Evolutionary conservation across 2,888 invertebrate species (phyloP).

Genomic region (Archips crataeganus): DNA sequence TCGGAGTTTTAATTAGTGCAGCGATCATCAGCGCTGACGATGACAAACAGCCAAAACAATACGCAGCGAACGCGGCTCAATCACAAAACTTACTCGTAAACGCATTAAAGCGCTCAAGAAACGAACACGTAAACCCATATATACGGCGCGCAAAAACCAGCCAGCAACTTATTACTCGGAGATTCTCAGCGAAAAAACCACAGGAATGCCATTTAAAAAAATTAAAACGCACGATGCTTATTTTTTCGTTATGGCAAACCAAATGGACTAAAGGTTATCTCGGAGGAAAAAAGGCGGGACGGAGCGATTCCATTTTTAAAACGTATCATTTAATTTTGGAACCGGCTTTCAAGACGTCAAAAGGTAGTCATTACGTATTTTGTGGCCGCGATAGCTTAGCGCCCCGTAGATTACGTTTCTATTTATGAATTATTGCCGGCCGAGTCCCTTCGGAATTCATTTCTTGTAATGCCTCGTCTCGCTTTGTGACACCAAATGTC

Average conservation of each 20-base stretch:
- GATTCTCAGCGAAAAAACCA: constrained; percentile 82
- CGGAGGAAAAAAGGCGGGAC: constrained; percentile 83
- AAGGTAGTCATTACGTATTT: constrained; percentile 85
- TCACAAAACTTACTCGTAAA: constrained; percentile 10
- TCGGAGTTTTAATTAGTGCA: constrained; percentile 74
- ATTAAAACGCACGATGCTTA: constrained; percentile 80
- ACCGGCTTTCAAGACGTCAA: constrained; percentile 85
- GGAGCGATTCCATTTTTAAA: constrained; percentile 85
- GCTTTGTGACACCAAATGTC: constrained; percentile 31
- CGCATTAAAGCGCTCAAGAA: constrained; percentile 31
- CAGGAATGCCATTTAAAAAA: constrained; percentile 85
- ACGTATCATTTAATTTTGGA: constrained; percentile 86
- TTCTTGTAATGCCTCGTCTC: constrained; percentile 14
- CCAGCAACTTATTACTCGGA: constrained; percentile 71
- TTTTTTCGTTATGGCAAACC: constrained; percentile 81
- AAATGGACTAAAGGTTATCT: constrained; percentile 85
- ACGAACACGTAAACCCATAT: constrained; percentile 62
- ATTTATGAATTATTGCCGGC: constrained; percentile 65
- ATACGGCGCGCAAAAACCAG: constrained; percentile 75
- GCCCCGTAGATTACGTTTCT: constrained; percentile 69
- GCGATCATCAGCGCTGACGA: constrained; percentile 73
- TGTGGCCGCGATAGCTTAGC: constrained; percentile 78
- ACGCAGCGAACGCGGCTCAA: constrained; percentile 45
- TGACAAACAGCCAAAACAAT: constrained; percentile 57
- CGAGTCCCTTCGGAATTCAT: constrained; percentile 34